These are phyloP conservation scores for Propithecus deckenii DNA, from an alignment of 2,797 vertebrate species.

Conservation along the genomic window DNA sequence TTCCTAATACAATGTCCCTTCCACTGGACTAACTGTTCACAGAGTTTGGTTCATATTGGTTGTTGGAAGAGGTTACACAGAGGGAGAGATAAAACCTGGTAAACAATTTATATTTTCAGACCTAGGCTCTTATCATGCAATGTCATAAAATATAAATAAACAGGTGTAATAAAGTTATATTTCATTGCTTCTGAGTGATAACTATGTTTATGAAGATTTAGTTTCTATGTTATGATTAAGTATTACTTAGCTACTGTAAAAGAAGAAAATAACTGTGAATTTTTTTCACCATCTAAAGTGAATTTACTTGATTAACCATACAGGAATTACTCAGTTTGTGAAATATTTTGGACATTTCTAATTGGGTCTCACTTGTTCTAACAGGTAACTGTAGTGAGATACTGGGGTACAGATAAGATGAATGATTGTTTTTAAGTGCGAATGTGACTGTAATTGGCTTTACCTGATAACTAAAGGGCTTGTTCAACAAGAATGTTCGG, in stretches of 20 bases:
- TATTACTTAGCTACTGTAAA: slow-evolving; percentile 7
- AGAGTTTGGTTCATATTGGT: not conserved
- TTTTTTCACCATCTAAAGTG: not conserved
- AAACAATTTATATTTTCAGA: slow-evolving; percentile 52
- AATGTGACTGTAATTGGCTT: not conserved
- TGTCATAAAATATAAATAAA: slow-evolving; percentile 68
- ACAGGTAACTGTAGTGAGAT: not conserved
- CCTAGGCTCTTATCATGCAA: slow-evolving; percentile 15
- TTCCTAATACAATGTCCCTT: not conserved
- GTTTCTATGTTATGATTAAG: slow-evolving; percentile 48
- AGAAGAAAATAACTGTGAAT: slow-evolving; percentile 17
- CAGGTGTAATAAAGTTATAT: slow-evolving; percentile 63
- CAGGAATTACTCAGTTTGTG: not conserved
- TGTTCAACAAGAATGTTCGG: not conserved
- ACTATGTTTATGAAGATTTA: slow-evolving; percentile 55
- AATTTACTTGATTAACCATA: slow-evolving; percentile 39
- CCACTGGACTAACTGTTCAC: not conserved
- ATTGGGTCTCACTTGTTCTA: not conserved
- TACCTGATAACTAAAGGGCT: not conserved
- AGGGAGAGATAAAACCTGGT: slow-evolving; percentile 38
- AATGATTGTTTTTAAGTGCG: not conserved
- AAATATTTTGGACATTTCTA: not conserved
- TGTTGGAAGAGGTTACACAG: not conserved
- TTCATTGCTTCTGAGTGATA: slow-evolving; percentile 63
- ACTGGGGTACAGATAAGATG: not conserved